phyloP scores from a whole-genome alignment of 2,797 vertebrate genomes.

The Chrysolophus pictus region DNA sequence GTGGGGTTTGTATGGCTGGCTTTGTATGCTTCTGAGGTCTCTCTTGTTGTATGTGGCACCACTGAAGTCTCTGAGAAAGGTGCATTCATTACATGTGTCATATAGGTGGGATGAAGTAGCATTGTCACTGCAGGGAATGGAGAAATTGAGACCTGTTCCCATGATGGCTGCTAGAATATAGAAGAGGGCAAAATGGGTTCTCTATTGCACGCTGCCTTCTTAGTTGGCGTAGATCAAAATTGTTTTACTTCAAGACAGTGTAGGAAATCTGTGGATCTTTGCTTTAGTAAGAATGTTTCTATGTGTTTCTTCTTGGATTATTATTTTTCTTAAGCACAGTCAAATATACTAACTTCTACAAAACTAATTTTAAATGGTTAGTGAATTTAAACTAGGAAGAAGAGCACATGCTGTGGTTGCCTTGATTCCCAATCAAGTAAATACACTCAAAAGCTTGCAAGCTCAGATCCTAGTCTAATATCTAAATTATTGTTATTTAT shows the following conservation, averaged over 20 bases:
- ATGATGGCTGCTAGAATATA: not conserved
- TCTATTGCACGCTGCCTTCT: not conserved
- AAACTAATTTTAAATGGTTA: not conserved
- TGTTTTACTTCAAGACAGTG: not conserved
- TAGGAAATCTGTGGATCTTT: not conserved
- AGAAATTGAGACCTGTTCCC: not conserved
- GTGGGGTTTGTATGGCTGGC: not conserved
- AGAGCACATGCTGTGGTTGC: not conserved
- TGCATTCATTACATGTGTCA: accelerated
- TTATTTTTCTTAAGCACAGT: not conserved
- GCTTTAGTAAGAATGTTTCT: not conserved
- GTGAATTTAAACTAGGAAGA: not conserved
- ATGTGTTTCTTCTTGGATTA: not conserved
- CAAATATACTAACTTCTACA: not conserved
- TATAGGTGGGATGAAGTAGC: not conserved
- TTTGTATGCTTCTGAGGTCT: not conserved
- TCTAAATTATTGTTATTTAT: not conserved
- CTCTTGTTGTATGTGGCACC: not conserved
- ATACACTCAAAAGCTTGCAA: not conserved
- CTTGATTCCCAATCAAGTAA: not conserved
- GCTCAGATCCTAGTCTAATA: not conserved
- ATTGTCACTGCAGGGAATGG: not conserved
- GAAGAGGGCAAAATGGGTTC: not conserved
- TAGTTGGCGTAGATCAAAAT: not conserved
- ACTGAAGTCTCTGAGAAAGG: not conserved